Evolutionary conservation across 1,140 invertebrate species (phyloP), one percentile per base, ranked within the genome.

Genomic region (Lepidotrigona ventralis): DNA sequence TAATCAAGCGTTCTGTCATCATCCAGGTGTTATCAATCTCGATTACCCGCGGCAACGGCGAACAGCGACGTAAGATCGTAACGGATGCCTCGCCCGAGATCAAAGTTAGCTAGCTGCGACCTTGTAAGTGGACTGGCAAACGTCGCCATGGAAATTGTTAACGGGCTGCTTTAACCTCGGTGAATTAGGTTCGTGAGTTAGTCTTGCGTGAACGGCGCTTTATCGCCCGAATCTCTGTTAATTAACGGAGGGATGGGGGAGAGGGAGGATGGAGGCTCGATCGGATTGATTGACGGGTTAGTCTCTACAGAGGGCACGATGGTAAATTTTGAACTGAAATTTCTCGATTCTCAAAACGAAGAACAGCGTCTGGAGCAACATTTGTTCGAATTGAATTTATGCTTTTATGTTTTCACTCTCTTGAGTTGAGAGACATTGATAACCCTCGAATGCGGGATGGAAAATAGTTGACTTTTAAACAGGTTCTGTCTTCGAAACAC

Each of bases 11-110:
- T 14, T 72, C 85, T 63, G 81, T 78, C 81, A 86, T 86, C 82
- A 60, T 79, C 70, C 58, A 68, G 54, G 72, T 71, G 81, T 86
- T 86, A 82, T 87, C 85, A 74, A 87, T 87, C 86, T 87, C 85
- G 76, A 87, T 87, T 86, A 87, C 5, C 72, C 21, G 60, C 21
- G 29, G 39, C 72, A 84, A 68, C 51, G 86, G 83, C 81, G 76
- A 86, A 84, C 72, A 72, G 64, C 17, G 69, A 26, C 68, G 51
- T 83, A 86, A 86, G 71, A 76, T 79, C 77, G 68, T 86, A 83
- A 80, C 73, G 56, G 76, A 72, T 72, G 81, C 86, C n/a, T 74
- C 81, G 51, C 76, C 74, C 51, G 76, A 80, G 86, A 87, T 87
- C 85, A 86, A 84, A 87, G 81, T 87, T 87, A 72, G 39, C 39